phyloP scores from a whole-genome alignment of 2,888 invertebrate genomes.

The Drosophila mulleri region DNA sequence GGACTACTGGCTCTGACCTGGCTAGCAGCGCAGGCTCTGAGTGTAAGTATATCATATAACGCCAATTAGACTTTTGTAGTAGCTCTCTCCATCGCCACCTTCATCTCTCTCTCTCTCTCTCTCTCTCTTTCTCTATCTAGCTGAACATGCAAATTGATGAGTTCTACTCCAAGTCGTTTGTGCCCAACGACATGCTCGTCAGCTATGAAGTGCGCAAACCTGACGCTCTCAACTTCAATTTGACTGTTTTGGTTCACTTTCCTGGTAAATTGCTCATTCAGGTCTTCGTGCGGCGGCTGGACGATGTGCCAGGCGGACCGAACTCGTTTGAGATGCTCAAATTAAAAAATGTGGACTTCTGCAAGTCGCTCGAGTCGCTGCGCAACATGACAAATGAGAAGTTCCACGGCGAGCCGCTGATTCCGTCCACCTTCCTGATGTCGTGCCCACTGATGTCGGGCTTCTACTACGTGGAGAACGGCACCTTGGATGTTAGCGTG shows the following conservation, averaged over 20 bases:
- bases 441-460: constrained; percentile 76
- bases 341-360: constrained; percentile 72
- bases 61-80: neutral
- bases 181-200: constrained; percentile 68
- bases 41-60: constrained; percentile 45
- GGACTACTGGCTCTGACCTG: constrained; percentile 17
- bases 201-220: constrained; percentile 45
- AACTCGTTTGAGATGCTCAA: constrained; percentile 54
- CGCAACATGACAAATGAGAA: constrained; percentile 62
- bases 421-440: constrained; percentile 69
- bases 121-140: constrained; percentile 16
- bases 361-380: constrained; percentile 68
- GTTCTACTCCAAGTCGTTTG: constrained; percentile 75
- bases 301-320: constrained; percentile 43
- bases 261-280: constrained; percentile 76
- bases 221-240: constrained; percentile 59
- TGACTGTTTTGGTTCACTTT: constrained; percentile 65
- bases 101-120: neutral
- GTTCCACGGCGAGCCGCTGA: constrained; percentile 23
- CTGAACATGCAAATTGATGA: constrained; percentile 56
- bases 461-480: constrained; percentile 68
- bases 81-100: neutral
- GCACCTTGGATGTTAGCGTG: constrained; percentile 30
- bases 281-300: constrained; percentile 64
- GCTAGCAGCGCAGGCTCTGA: constrained; percentile 1